Evolutionary conservation across 1,140 invertebrate genomes (phyloP).

Genomic region (Pararge aegeria): DNA sequence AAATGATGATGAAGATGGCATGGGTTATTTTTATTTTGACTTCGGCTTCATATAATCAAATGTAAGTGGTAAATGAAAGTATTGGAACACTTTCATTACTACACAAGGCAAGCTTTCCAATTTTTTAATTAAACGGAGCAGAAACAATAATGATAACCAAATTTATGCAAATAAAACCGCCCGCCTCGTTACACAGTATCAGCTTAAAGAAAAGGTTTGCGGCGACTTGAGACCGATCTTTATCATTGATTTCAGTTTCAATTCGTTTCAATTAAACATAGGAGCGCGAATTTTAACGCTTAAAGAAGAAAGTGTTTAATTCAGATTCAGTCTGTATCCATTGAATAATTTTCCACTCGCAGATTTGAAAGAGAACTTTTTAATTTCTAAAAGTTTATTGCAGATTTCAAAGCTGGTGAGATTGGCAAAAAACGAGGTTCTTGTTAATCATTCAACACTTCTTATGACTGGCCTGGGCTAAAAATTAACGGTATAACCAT

Average conservation of each 20-base stretch:
- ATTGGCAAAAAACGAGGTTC: too few relatives aligned
- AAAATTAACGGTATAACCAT: too few relatives aligned
- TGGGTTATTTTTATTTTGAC: too few relatives aligned
- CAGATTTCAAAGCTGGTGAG: neutral
- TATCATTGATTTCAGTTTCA: slow-evolving; percentile 22
- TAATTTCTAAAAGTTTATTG: neutral
- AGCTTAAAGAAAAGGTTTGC: slow-evolving; percentile 51
- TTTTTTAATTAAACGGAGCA: slow-evolving; percentile 53
- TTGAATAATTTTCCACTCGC: neutral
- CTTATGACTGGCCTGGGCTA: too few relatives aligned
- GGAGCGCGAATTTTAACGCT: slow-evolving; percentile 1
- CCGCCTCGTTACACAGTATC: slow-evolving; percentile 67
- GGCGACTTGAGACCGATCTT: slow-evolving; percentile 48
- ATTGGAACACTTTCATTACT: too few relatives aligned
- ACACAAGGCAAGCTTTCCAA: slow-evolving; percentile 15
- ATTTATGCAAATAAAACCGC: slow-evolving; percentile 73
- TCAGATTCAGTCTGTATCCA: neutral
- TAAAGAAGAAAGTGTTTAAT: neutral
- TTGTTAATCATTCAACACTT: too few relatives aligned
- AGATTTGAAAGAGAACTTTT: neutral
- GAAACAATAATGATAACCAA: slow-evolving; percentile 57
- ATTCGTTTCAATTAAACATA: slow-evolving; percentile 21
- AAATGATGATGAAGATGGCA: too few relatives aligned
- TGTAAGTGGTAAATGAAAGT: too few relatives aligned
- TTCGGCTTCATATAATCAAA: too few relatives aligned